A percentile compares a stretch with the other conserved stretches of the same genome.
These are phyloP conservation scores for Pangasius macronema DNA, from an alignment of 2,797 vertebrate genomes.

Conservation along the genomic window DNA sequence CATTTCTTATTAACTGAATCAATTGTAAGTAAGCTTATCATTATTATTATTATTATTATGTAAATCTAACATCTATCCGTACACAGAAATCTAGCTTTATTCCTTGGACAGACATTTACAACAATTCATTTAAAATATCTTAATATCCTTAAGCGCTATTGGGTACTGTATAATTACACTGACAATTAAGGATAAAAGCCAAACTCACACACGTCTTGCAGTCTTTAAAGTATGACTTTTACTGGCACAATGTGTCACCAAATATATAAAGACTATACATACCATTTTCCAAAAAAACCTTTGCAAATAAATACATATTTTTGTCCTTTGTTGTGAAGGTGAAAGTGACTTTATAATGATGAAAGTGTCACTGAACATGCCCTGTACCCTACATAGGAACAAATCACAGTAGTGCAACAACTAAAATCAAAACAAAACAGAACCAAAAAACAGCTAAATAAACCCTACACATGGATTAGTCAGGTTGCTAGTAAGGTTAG, in stretches of 20 bases:
- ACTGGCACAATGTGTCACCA: background rate
- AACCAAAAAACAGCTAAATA: background rate
- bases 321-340: background rate
- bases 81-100: background rate
- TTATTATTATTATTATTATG: background rate
- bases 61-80: background rate
- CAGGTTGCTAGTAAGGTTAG: constrained; percentile 37
- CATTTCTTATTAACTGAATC: background rate
- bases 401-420: constrained; percentile 1
- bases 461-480: constrained; percentile 22
- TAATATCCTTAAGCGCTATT: background rate
- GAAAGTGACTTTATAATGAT: constrained; percentile 27
- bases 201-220: background rate
- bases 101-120: background rate
- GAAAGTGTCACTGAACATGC: background rate
- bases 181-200: background rate
- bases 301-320: constrained; percentile 49
- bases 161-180: background rate
- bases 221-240: constrained; percentile 10
- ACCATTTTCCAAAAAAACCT: background rate
- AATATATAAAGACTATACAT: constrained; percentile 24
- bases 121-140: background rate
- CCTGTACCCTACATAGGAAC: constrained; percentile 14
- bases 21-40: background rate
- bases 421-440: background rate